Evolutionary conservation across 2,797 vertebrate genomes (phyloP).

Genomic region (Pangasius djambal): DNA sequence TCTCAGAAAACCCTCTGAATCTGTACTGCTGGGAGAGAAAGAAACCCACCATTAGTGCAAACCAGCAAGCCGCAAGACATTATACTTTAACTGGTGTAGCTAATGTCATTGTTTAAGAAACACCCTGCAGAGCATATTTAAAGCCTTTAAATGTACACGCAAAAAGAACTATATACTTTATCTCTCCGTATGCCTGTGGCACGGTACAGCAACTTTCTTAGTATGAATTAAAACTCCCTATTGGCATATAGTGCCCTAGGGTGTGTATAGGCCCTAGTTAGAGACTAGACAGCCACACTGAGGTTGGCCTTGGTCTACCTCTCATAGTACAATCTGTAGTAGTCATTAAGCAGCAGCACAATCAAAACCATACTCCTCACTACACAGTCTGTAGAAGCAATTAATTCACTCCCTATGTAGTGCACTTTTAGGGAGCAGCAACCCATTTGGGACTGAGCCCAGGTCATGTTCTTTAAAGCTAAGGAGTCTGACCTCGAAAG

Average conservation of each 20-base stretch:
- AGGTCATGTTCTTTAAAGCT: slow-evolving; percentile 32
- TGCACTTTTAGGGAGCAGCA: background rate
- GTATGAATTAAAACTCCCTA: background rate
- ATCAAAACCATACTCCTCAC: background rate
- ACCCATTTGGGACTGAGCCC: slow-evolving; percentile 7
- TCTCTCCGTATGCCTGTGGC: background rate
- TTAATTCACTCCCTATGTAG: background rate
- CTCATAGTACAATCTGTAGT: background rate
- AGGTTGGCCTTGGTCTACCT: background rate
- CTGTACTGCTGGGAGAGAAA: slow-evolving; percentile 32
- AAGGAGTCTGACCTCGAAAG: slow-evolving; percentile 17
- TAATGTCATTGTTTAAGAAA: background rate
- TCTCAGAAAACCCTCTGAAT: slow-evolving; percentile 43
- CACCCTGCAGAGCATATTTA: background rate
- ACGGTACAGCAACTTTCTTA: background rate
- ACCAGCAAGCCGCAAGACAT: background rate
- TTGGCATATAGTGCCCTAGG: background rate
- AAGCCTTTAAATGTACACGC: background rate
- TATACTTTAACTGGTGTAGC: background rate
- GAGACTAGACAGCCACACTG: background rate
- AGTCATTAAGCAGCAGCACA: background rate
- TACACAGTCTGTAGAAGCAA: background rate
- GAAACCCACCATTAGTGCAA: slow-evolving; percentile 19
- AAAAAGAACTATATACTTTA: background rate
- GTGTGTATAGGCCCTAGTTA: background rate